Evolutionary conservation across 2,113 vertebrate genomes (phyloP), one percentile per base, ranked within the genome.

Genomic region (Tragelaphus scriptus): DNA sequence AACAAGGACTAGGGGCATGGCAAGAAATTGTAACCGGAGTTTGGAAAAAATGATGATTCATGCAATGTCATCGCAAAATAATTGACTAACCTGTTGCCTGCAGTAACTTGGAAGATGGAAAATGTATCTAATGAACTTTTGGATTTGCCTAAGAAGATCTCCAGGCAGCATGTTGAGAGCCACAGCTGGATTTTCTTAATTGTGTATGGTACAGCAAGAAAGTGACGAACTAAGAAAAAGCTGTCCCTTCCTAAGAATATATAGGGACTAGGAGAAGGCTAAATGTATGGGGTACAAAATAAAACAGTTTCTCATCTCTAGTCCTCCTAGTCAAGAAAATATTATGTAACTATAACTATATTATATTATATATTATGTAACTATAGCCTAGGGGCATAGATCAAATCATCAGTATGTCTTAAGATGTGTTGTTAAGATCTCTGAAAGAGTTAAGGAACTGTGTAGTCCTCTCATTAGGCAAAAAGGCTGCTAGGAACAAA

Each of bases 111-210:
- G n/a, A 95, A 93, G 95, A 71, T 71, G 26, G 68, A 75, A 95
- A 92, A 71, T 77, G 8, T 85, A 55, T 80, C 56, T 96, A 86
- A 91, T 86, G 55, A 95, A 95, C 86, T 85, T 94, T 90, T 87
- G 79, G 47, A 88, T 97, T 97, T 92, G 89, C 95, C 90, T 96
- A 87, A 94, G 95, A 89, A 98, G 44, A 65, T 85, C 93, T 84
- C 82, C 23, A 82, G 79, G 84, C 68, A 80, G 65, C 95, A 86
- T 65, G 84, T 51, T 68, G 75, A 90, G 25, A 94, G 25, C 40
- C 6, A 89, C 92, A 95, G 90, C 79, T 93, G 58, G n/a, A 75
- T 93, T 96, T 91, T 68, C 28, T 86, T 95, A 93, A 96, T 95
- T 97, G 71, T 91, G 12, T 86, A 7, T 25, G 53, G n/a, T 88